Base-by-base conservation (phyloP, 1,140 invertebrate genomes). In the Temnothorax longispinosus region DNA sequence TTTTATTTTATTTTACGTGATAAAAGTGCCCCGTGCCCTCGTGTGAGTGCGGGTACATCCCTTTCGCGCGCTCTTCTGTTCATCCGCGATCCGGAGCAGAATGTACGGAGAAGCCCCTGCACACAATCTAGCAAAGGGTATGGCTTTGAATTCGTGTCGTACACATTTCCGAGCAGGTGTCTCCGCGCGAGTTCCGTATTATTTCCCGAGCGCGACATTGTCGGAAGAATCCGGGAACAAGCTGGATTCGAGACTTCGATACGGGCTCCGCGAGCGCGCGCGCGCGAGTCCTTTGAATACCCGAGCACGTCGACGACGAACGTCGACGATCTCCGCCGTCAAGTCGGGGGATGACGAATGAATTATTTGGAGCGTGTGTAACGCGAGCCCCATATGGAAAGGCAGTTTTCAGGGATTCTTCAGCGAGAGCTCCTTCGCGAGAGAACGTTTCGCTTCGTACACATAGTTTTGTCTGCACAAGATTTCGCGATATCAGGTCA, bases 171-270 rank as follows among this genome's bases (percentile, higher is more conserved):
- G 54, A 69, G 50, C 54, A 82, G 75, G 52, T 65, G 77, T 81
- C 60, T 76, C 44, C 60, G 54, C 50, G 58, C 35, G 71, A 64
- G 82, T 81, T 85, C 71, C 76, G 65, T 84, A 86, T 89, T 78
- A 27, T 85, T 80, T 81, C 58, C 41, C 21, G 77, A 54, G 38
- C 47, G 56, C 88, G 58, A 69, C 52, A 72, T 77, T 78, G 87
- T 88, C 80, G 84, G 84, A 89, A 85, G 87, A 89, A 88, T 89
- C 60, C 81, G 58, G 62, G 56, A 62, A 60, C 88, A 44, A 89
- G 50, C 65, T 71, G 80, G 56, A 58, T 85, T 13, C 41, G 62
- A 47, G 38, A 32, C 65, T 47, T 54, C n/a, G 1, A 47, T 62
- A 60, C 65, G 52, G 64, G 76, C 62, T 77, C 72, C 60, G 38